Percentiles rank a stretch among this genome's conserved stretches.
phyloP scores from a whole-genome alignment of 2,888 invertebrate genomes.

The Nipponacmea schrenckii region DNA sequence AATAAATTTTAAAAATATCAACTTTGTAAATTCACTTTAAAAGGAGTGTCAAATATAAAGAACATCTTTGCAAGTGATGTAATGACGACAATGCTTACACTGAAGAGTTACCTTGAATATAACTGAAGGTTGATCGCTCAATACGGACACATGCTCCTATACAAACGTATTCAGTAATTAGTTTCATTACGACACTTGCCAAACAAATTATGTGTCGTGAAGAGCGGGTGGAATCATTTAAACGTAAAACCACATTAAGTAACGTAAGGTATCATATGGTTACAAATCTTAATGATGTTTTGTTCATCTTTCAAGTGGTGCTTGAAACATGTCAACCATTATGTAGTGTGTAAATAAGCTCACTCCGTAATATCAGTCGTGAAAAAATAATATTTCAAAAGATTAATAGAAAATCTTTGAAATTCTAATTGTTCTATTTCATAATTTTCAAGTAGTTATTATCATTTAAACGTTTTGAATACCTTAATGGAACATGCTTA shows the following conservation, averaged over 20 bases:
- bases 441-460: neutral
- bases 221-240: constrained; percentile 3
- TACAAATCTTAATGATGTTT: neutral
- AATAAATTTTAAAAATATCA: too few relatives aligned
- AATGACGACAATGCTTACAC: too few relatives aligned
- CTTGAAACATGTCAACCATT: constrained; percentile 2
- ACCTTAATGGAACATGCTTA: neutral
- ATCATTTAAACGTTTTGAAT: neutral
- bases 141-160: neutral
- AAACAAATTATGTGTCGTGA: constrained; percentile 1
- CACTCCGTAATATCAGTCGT: neutral
- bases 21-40: too few relatives aligned
- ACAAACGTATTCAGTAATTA: neutral
- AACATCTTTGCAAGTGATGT: too few relatives aligned
- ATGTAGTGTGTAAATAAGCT: neutral
- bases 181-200: constrained; percentile 7
- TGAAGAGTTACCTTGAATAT: too few relatives aligned
- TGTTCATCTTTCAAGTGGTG: constrained; percentile 1
- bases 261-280: constrained; percentile 8
- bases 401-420: neutral
- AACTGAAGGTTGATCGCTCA: too few relatives aligned
- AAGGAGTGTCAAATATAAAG: too few relatives aligned
- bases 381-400: constrained; percentile 1
- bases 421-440: neutral
- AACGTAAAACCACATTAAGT: constrained; percentile 6